A percentile compares a stretch with the other conserved stretches of the same genome.
Conservation (phyloP, 2,888 invertebrate species). For the Saturnia pavonia region DNA sequence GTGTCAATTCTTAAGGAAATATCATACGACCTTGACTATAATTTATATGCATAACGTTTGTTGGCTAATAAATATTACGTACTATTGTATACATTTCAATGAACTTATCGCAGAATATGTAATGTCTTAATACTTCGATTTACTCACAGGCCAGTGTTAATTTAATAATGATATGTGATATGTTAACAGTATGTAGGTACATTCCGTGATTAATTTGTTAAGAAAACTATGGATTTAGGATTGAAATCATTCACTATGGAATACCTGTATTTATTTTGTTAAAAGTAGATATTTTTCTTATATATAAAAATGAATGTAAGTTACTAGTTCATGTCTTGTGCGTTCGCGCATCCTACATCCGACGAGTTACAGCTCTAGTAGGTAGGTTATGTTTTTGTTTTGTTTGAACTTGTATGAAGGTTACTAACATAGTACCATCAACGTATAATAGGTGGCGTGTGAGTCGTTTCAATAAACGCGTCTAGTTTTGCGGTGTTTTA, state of each 20-base stretch:
- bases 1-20: not conserved
- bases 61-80: constrained; percentile 7
- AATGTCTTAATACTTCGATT: not conserved
- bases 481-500: too few species aligned
- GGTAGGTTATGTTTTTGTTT: too few species aligned
- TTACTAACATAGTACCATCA: too few species aligned
- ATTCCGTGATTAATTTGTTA: not conserved
- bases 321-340: too few species aligned
- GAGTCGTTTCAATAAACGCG: too few species aligned
- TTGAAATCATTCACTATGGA: not conserved
- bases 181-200: not conserved
- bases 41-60: constrained; percentile 25
- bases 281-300: too few species aligned
- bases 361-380: too few species aligned
- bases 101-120: not conserved
- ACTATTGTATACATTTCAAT: constrained; percentile 5
- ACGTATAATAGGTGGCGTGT: too few species aligned
- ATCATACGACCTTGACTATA: constrained; percentile 19
- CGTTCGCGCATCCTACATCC: too few species aligned
- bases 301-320: too few species aligned
- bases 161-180: not conserved
- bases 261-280: not conserved
- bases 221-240: not conserved
- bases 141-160: not conserved
- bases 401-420: too few species aligned